phyloP scores from a whole-genome alignment of 2,113 vertebrate species.

The Lagopus leucura region DNA sequence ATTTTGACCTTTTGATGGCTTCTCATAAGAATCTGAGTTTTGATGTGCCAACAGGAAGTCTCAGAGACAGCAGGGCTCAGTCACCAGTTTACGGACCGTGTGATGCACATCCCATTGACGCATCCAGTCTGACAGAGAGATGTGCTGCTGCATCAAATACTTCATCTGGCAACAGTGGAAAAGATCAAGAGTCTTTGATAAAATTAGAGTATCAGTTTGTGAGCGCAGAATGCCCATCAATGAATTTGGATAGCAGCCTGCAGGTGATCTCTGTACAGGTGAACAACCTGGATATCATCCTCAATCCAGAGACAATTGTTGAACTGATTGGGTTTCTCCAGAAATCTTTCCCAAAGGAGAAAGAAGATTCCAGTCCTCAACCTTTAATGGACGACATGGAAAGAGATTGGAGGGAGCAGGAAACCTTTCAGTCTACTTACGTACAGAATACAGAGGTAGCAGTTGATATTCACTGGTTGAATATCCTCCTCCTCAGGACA shows the following conservation, averaged over 20 bases:
- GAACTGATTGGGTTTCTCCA: slow-evolving; percentile 96
- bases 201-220: slow-evolving; percentile 97
- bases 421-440: slow-evolving; percentile 87
- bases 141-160: background rate
- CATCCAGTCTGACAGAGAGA: background rate
- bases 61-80: slow-evolving; percentile 89
- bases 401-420: slow-evolving; percentile 75
- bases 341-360: slow-evolving; percentile 95
- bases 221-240: slow-evolving; percentile 94
- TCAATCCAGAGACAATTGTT: slow-evolving; percentile 98
- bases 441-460: slow-evolving; percentile 93
- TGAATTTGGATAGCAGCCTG: slow-evolving; percentile 93
- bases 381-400: slow-evolving; percentile 77
- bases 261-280: slow-evolving; percentile 94
- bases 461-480: slow-evolving; percentile 95
- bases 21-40: slow-evolving; percentile 98
- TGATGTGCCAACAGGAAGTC: slow-evolving; percentile 92
- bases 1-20: slow-evolving; percentile 97
- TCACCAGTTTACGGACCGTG: slow-evolving; percentile 79
- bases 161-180: slow-evolving; percentile 50
- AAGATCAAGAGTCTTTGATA: slow-evolving; percentile 92
- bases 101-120: background rate
- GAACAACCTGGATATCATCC: slow-evolving; percentile 96
- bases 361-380: slow-evolving; percentile 81
- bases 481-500: slow-evolving; percentile 91